A percentile compares a stretch with the other conserved stretches of the same genome.
These are phyloP conservation scores for Ephydatia muelleri DNA, from an alignment of 37 sponge, comb jelly and placozoan species.

Conservation along the genomic window DNA sequence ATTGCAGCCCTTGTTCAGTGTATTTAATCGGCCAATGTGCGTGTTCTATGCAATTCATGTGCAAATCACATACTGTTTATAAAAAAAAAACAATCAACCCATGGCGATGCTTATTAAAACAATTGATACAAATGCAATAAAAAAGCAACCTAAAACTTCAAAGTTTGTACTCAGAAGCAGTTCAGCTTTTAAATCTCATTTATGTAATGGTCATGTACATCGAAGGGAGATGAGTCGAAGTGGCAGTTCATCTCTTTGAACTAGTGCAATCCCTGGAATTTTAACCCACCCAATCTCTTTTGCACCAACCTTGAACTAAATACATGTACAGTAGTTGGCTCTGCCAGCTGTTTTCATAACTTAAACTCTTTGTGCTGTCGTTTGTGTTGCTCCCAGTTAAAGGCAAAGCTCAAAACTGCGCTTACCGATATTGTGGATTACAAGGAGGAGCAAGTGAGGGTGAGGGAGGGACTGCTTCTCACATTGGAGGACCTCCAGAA, in stretches of 20 bases:
- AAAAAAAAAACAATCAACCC: too few relatives aligned
- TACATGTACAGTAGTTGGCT: too few relatives aligned
- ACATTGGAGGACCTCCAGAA: slow-evolving; percentile 69
- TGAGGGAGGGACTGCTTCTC: slow-evolving; percentile 64
- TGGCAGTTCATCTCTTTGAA: background rate
- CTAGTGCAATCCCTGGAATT: background rate
- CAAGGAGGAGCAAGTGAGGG: slow-evolving; percentile 57
- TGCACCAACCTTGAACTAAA: background rate
- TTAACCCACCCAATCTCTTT: background rate
- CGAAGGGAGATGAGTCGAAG: background rate
- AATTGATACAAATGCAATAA: too few relatives aligned
- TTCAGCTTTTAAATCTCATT: background rate
- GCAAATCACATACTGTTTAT: background rate
- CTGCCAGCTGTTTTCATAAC: background rate
- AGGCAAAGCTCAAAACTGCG: slow-evolving; percentile 65
- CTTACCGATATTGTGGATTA: slow-evolving; percentile 73
- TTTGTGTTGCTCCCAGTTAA: slow-evolving; percentile 54
- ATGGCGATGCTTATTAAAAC: too few relatives aligned
- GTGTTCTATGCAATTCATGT: background rate
- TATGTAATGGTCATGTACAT: background rate
- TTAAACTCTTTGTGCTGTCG: too few relatives aligned
- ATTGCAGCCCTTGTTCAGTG: too few relatives aligned
- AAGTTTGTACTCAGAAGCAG: background rate
- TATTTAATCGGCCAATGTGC: background rate
- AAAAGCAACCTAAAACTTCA: too few relatives aligned